phyloP scores from a whole-genome alignment of 1,140 invertebrate species.

The Cotesia glomerata region DNA sequence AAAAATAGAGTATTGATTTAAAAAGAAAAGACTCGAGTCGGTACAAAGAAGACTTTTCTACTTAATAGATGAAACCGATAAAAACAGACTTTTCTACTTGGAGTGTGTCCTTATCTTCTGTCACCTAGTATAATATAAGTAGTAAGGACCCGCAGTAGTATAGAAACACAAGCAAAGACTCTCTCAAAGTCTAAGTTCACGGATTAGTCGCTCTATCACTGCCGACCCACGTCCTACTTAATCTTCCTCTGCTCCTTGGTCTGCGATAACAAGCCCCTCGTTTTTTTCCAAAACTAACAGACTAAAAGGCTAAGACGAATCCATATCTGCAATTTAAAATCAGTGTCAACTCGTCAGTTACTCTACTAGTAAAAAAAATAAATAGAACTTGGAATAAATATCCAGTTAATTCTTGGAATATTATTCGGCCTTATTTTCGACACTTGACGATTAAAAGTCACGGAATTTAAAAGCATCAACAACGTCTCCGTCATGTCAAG shows the following conservation, averaged over 20 bases:
- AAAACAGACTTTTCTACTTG: too few species aligned
- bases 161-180: not conserved
- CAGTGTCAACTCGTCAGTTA: not conserved
- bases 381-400: too few species aligned
- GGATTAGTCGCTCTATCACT: slow-evolving; percentile 60
- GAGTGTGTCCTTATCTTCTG: too few species aligned
- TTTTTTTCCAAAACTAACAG: slow-evolving; percentile 5
- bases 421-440: slow-evolving; percentile 56
- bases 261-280: slow-evolving; percentile 19
- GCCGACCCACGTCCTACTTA: slow-evolving; percentile 51
- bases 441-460: slow-evolving; percentile 64
- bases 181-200: slow-evolving; percentile 40
- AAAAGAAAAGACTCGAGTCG: too few species aligned
- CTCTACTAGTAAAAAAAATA: not conserved
- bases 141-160: too few species aligned
- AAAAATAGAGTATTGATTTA: too few species aligned
- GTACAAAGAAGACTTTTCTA: too few species aligned
- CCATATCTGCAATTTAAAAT: not conserved
- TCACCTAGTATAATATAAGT: too few species aligned
- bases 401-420: not conserved
- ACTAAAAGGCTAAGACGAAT: too few species aligned
- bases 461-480: slow-evolving; percentile 48
- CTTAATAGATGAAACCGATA: too few species aligned
- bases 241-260: slow-evolving; percentile 44
- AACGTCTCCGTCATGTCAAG: slow-evolving; percentile 53